Conservation (phyloP, 1,140 invertebrate species). For the Brachionus manjavacas region DNA sequence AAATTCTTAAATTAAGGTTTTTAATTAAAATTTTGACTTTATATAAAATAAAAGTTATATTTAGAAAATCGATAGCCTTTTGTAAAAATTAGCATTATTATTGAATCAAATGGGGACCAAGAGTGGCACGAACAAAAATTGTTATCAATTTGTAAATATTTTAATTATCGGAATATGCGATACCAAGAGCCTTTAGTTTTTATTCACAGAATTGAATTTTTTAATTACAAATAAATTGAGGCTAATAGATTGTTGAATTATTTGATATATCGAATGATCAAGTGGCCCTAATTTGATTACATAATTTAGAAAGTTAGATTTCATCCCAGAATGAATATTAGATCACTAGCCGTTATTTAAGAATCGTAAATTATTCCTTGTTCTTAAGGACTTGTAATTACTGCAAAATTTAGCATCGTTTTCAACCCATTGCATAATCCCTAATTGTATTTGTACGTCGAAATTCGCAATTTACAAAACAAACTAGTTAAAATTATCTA, state of each 20-base stretch:
- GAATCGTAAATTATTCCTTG: not conserved
- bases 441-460: conserved; percentile 31
- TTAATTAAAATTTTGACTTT: no score
- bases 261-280: conserved; percentile 22
- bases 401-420: not conserved
- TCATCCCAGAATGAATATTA: not conserved
- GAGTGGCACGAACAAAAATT: not conserved
- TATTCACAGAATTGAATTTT: not conserved
- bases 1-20: no score
- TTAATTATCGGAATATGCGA: conserved; percentile 4
- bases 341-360: not conserved
- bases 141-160: conserved; percentile 1
- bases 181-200: not conserved
- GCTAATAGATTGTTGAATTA: conserved; percentile 16
- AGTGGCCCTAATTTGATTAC: conserved; percentile 14
- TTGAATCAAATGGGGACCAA: not conserved
- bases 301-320: conserved; percentile 19
- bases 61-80: not conserved
- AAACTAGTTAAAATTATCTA: conserved; percentile 29
- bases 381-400: conserved; percentile 25
- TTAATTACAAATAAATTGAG: not conserved
- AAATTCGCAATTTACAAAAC: conserved; percentile 3
- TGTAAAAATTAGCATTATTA: not conserved
- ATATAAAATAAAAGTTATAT: no score
- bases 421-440: not conserved